phyloP scores from a whole-genome alignment of 2,888 invertebrate genomes.

The Xylota segnis region DNA sequence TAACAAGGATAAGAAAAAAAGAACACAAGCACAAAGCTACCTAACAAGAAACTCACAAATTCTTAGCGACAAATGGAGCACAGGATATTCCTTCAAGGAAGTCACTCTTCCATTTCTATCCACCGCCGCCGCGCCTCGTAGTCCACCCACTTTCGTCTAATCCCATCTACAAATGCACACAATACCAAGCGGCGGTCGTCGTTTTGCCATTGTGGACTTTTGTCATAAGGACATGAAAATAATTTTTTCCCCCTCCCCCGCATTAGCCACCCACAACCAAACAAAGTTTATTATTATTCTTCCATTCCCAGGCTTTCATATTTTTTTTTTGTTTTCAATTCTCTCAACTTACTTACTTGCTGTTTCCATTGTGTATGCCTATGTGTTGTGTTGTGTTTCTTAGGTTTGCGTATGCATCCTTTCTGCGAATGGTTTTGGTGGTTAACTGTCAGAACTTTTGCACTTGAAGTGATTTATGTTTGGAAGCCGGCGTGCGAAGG shows the following conservation, averaged over 20 bases:
- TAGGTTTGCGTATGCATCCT: constrained; percentile 70
- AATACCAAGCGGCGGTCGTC: constrained; percentile 28
- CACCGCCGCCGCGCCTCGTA: too few species aligned
- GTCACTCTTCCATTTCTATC: constrained; percentile 36
- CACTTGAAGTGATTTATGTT: constrained; percentile 81
- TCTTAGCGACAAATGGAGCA: constrained; percentile 66
- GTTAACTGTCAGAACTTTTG: constrained; percentile 81
- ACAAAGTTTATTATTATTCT: constrained; percentile 75
- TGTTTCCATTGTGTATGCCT: constrained; percentile 50
- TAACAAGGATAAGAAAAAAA: constrained; percentile 35
- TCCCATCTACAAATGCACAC: constrained; percentile 40
- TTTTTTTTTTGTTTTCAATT: constrained; percentile 53
- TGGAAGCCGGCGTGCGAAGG: constrained; percentile 49
- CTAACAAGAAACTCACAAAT: constrained; percentile 57
- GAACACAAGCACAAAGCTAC: constrained; percentile 24
- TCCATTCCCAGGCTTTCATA: constrained; percentile 43
- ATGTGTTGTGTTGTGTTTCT: constrained; percentile 32
- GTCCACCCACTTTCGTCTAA: constrained; percentile 24
- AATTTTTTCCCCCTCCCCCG: constrained; percentile 52
- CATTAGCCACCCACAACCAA: constrained; percentile 25
- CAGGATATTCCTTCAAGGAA: constrained; percentile 57
- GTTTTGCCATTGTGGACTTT: constrained; percentile 59
- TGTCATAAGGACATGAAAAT: constrained; percentile 75
- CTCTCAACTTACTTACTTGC: constrained; percentile 61
- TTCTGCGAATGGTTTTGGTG: constrained; percentile 76